Evolutionary conservation across 2,888 invertebrate species (phyloP).

Genomic region (Hymenopus coronatus): DNA sequence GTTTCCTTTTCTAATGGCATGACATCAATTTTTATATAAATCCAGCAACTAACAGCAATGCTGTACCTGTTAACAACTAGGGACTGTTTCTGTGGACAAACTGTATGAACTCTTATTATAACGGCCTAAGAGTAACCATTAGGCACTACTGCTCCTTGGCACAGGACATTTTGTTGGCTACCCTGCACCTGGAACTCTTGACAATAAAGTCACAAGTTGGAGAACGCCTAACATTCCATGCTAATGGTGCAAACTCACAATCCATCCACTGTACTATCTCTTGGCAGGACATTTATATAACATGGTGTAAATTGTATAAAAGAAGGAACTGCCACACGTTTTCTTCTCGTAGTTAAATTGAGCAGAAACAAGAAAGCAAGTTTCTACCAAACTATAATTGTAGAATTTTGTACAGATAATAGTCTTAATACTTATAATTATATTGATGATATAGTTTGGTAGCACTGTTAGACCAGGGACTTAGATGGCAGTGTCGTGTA

Average conservation of each 20-base stretch:
- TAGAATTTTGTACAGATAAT: slow-evolving; percentile 33
- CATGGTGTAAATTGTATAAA: neutral
- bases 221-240: neutral
- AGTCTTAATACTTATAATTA: neutral
- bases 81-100: too few species aligned
- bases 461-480: slow-evolving; percentile 15
- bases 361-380: neutral
- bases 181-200: neutral
- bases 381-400: slow-evolving; percentile 13
- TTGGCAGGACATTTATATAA: neutral
- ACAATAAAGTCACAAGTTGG: neutral
- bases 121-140: too few species aligned
- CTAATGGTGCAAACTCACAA: neutral
- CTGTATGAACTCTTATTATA: too few species aligned
- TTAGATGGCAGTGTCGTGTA: slow-evolving; percentile 7
- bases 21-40: too few species aligned
- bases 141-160: too few species aligned
- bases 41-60: too few species aligned
- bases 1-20: too few species aligned
- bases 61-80: too few species aligned
- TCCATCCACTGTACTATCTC: neutral
- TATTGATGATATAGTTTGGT: slow-evolving; percentile 18
- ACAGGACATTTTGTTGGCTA: neutral
- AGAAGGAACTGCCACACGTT: neutral
- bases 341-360: slow-evolving; percentile 4